These are phyloP conservation scores for crab-eating macaque (Macaca fascicularis) DNA, from an alignment of 2,113 vertebrate genomes.

Conservation along the genomic window T2T-MFA8v1.1 NC_088385.1:67016001-67016500, in stretches of 20 bases:
- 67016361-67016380: background rate
- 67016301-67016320: background rate
- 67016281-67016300: background rate
- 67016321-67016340: background rate
- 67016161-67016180: background rate
- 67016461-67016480: background rate
- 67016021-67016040: background rate
- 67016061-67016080: background rate
- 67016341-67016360: background rate
- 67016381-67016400: background rate
- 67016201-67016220: background rate
- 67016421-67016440: background rate
- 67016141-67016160: background rate
- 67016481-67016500: background rate
- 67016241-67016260: background rate
- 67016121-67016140: background rate
- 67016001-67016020: background rate
- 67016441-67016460: background rate
- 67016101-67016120: background rate
- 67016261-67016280: background rate
- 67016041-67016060: background rate
- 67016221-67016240: background rate
- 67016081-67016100: background rate
- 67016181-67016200: background rate
- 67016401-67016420: background rate